phyloP scores from a whole-genome alignment of 2,797 vertebrate genomes.

The Sebastes hubbsi region DNA sequence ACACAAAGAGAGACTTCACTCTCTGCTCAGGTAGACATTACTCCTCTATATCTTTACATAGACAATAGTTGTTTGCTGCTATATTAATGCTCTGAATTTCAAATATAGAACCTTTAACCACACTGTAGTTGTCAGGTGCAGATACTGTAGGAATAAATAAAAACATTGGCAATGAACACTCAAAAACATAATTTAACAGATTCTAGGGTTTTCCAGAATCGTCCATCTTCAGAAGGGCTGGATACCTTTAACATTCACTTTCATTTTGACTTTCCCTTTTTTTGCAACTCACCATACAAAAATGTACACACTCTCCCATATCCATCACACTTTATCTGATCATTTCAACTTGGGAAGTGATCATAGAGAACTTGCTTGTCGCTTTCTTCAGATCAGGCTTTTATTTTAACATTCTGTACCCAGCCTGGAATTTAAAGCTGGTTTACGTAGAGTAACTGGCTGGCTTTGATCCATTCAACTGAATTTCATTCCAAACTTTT shows the following conservation, averaged over 20 bases:
- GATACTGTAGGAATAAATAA: not conserved
- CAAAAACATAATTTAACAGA: not conserved
- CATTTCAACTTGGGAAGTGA: not conserved
- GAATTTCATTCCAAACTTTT: not conserved
- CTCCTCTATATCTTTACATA: not conserved
- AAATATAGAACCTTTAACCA: not conserved
- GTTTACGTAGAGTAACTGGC: not conserved
- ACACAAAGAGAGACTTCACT: not conserved
- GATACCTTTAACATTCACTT: constrained; percentile 7
- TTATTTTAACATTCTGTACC: not conserved
- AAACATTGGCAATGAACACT: not conserved
- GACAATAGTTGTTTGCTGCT: not conserved
- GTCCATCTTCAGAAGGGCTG: not conserved
- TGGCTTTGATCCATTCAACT: not conserved
- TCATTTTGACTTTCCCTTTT: constrained; percentile 32
- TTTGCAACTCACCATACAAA: not conserved
- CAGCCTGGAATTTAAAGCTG: not conserved
- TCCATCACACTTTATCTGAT: not conserved
- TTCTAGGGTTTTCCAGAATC: not conserved
- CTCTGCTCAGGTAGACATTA: not conserved
- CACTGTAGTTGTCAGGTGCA: not conserved
- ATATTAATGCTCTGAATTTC: not conserved
- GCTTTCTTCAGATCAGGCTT: not conserved
- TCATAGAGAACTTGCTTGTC: not conserved
- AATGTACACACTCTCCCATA: not conserved